Base-by-base conservation (phyloP, 2,888 invertebrate species). In the Eupithecia exiguata region DNA sequence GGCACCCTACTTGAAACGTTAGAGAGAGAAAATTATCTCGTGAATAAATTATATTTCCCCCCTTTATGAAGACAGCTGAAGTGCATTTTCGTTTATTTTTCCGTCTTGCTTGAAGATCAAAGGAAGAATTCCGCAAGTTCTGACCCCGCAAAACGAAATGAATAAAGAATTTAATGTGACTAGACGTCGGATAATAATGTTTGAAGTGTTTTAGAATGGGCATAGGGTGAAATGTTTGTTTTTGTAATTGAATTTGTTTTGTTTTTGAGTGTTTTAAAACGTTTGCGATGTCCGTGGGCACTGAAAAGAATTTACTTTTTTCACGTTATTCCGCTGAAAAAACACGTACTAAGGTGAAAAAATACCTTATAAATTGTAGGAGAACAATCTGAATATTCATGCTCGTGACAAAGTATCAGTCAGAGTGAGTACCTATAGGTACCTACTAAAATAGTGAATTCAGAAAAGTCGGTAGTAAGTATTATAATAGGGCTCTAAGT, bases 1-100 rank as follows among this genome's bases (percentile, higher is more conserved):
- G 87, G 85, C 84, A 83, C 91, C 90, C 90, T 84, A 88, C 90
- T 91, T 89, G 88, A 90, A 92, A 88, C 88, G 88, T 89, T 91
- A 91, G 91, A 91, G 90, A 89, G 89, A 93, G 94, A 92, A 93
- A 94, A 94, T 94, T 94, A 94, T 94, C 93, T 93, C 91, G 88
- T 94, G 94, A 94, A 94, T 94, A 94, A 94, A 94, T 94, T 93
- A 94, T 93, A 93, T 93, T 92, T 91, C 89, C 89, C 90, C 87
- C 75, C 90, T 92, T 93, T 92, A 94, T 93, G 91, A 94, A 94
- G 94, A 93, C 92, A 90, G 90, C 87, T 91, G 89, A 90, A 94
- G 92, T 94, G 93, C 94, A 93, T 94, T 94, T 93, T 91, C 89
- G 90, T 90, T 88, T 91, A 88, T 89, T 91, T 92, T 92, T 91